Base-by-base conservation (phyloP, 2,113 vertebrate genomes). In the Spermophilus dauricus region DNA sequence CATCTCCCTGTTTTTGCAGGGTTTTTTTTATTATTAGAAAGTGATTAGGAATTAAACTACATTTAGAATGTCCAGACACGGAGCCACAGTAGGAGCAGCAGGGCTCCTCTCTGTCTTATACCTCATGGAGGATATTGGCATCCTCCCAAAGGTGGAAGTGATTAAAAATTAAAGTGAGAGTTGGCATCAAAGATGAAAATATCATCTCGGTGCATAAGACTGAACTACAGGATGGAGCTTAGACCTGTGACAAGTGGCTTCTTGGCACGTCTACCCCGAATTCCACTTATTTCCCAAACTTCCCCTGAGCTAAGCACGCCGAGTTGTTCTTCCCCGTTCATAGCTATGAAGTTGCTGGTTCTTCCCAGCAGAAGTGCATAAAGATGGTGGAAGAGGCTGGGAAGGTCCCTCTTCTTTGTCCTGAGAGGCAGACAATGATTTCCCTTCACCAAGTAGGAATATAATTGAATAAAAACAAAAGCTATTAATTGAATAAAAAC, bases 221-320 rank as follows among this genome's bases (percentile, higher is more conserved):
- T 63, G 18, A 78, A 65, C 28, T 56, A 8, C 67, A 30, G 53
- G 53, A 12, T 8, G 39, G n/a, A 42, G 28, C 39, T 39, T 42
- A 61, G 26, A 26, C 14, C 78, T n/a, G 11, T 77, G 39, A 63
- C 48, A 24, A 1, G 3, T 34, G 58, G 8, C 37, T 89, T 65
- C 45, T 11, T 72, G 9, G 32, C 12, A 2, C 4, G 11, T 53
- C 67, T 83, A 45, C 11, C 53, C 14, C 9, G 5, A 88, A 8
- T 63, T 91, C 76, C 48, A 5, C 13, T 78, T 53, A 28, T 63
- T 85, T 67, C 45, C 84, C 16, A 24, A 34, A 58, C 1, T 5
- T 7, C 4, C n/a, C 26, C 9, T 1, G 4, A 34, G 51, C 28
- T 77, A 75, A 89, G 8, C 22, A 1, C 4, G 2, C 6, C 0